These are phyloP conservation scores for Myiagra hebetior DNA, from an alignment of 2,113 vertebrate genomes.

Conservation along the genomic window DNA sequence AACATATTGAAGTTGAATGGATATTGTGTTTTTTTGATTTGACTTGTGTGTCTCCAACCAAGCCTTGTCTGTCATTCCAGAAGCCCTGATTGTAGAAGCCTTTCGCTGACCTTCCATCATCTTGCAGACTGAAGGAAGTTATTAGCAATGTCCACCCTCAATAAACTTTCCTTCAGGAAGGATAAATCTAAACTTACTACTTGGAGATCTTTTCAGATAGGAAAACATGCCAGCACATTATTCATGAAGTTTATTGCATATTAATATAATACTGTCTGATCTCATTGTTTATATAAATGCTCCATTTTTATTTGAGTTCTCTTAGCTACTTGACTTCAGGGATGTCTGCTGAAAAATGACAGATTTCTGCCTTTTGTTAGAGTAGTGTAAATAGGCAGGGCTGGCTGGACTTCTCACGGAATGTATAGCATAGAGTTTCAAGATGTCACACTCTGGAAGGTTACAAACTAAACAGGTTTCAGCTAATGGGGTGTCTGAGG, in stretches of 20 bases:
- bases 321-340: neutral
- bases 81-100: neutral
- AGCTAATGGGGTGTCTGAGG: neutral
- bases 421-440: neutral
- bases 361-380: neutral
- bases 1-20: neutral
- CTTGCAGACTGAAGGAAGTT: neutral
- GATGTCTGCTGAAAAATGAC: neutral
- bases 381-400: neutral
- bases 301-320: neutral
- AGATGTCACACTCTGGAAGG: neutral
- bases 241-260: neutral
- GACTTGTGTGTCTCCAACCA: neutral
- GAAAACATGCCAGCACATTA: neutral
- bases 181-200: neutral
- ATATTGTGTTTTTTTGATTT: neutral
- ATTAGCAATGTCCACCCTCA: neutral
- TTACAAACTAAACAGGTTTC: constrained; percentile 16
- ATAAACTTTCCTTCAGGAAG: neutral
- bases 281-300: neutral
- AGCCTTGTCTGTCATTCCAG: neutral
- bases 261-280: neutral
- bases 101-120: neutral
- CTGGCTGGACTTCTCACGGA: neutral
- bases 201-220: neutral